phyloP scores from a whole-genome alignment of 2,888 invertebrate genomes.

The Chloroclystis v-ata region DNA sequence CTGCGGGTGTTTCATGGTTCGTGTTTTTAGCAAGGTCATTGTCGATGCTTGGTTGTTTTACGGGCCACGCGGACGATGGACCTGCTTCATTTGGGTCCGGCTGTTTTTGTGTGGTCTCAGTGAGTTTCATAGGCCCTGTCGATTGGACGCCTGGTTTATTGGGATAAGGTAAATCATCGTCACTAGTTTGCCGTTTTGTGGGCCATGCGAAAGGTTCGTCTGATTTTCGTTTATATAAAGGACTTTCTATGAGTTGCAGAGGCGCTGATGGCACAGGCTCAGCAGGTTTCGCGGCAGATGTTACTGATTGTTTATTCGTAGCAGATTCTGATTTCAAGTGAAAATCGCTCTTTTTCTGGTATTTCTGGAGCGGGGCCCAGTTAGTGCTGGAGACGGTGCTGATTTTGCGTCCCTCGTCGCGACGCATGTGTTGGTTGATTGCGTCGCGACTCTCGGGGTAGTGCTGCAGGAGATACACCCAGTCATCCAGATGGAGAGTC shows the following conservation, averaged over 20 bases:
- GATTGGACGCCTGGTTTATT: too few relatives aligned
- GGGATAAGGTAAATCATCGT: background rate
- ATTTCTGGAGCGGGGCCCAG: background rate
- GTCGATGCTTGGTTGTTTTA: background rate
- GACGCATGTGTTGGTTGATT: constrained; percentile 38
- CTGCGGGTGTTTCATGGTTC: too few relatives aligned
- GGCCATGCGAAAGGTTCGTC: background rate
- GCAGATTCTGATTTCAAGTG: too few relatives aligned
- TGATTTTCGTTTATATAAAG: too few relatives aligned
- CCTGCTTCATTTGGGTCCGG: background rate
- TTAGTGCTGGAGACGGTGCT: background rate
- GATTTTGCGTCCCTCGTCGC: constrained; percentile 1
- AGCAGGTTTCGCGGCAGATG: too few relatives aligned
- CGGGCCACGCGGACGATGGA: background rate
- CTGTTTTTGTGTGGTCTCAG: background rate
- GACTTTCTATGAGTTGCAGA: too few relatives aligned
- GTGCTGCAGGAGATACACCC: constrained; percentile 54
- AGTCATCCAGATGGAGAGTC: constrained; percentile 48
- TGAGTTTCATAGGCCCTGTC: too few relatives aligned
- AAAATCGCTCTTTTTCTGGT: background rate
- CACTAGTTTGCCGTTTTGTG: background rate
- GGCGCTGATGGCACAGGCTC: too few relatives aligned
- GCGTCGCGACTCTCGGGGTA: constrained; percentile 47
- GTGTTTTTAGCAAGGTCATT: background rate
- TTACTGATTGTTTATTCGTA: too few relatives aligned